Base-by-base conservation (phyloP, 92 coral and sea anemone species). In the Desmophyllum pertusum region DNA sequence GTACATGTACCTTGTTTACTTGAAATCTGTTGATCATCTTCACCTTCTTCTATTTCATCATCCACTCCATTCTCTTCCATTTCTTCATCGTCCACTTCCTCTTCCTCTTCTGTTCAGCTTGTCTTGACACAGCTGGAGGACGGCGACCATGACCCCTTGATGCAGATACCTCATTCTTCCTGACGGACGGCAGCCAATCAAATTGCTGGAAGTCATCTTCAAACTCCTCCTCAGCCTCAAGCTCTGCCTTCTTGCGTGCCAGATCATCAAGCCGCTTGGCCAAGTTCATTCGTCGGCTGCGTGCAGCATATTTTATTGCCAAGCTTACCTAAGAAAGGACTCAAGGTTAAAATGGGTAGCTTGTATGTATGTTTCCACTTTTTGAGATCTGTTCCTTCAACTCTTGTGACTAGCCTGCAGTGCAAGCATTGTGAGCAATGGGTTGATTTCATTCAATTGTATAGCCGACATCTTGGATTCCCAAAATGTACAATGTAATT, bases 221-320 rank as follows among this genome's bases (percentile, higher is more conserved):
- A 27, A 48, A 83, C 57, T 86, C 87, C 64, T 91, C 97, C 72
- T 83, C 95, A 14, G 90, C 94, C 75, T 92, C 99, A 70, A 94
- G 94, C 31, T 89, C 93, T 10, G 99, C 99, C 70, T 97, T 97
- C 19, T 77, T 66, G 70, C 89, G 91, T 4, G 99, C 99, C 23
- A 97, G 80, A 65, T 92, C 92, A 46, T 89, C 91, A 3, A 97
- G 95, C 27, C 97, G 92, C 42, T 94, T 91, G 23, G 99, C 99
- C 33, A 97, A 89, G 81, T 94, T 91, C 94, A 97, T 97, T 74
- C 90, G 86, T 11, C 99, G 84, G 81, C 84, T 92, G 70, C 94
- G 91, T 30, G 98, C 93, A 25, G 99, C 99, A 74, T 97, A 97
- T 62, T 91, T 92, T 75, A 97, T 97, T 6, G 99, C 99, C 53